Evolutionary conservation across 2,888 invertebrate genomes (phyloP), one percentile per base, ranked within the genome.

Genomic region (Amphipyra berbera): DNA sequence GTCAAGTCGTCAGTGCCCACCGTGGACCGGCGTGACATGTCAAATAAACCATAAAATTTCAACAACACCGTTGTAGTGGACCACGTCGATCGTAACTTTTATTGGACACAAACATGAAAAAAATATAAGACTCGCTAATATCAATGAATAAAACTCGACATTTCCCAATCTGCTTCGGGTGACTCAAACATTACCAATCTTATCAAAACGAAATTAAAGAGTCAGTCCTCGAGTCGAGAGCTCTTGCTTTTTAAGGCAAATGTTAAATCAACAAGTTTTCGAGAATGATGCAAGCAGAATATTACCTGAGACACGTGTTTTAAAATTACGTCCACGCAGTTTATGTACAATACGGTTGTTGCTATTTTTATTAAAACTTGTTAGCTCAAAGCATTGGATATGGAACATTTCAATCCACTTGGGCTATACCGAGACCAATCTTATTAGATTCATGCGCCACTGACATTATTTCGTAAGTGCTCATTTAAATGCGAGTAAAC

Each of bases 251-350:
- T 89, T 89, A 90, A 73, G 88, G 90, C 84, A 89, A 91, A 92
- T 91, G 89, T 91, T 91, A 91, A 90, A 83, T 80, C 85, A 89
- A 91, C 91, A 88, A 87, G 89, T 90, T 90, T 87, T 86, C 82
- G 77, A 83, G 75, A 83, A 83, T 90, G 86, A 87, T 85, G 90
- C 85, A 90, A 90, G 81, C 76, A 72, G 66, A 82, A 81, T 82
- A 82, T 82, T 81, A 76, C 77, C 46, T 48, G 76, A 73, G 73
- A 66, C 76, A 76, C 79, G 75, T 66, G 57, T 74, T 64, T 84
- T 85, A 74, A 81, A 77, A 78, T 79, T 77, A 72, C 70, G 50
- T 78, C 70, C 80, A 84, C 72, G 78, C 81, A 83, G 81, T 84
- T 79, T 79, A 60, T 68, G 60, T 74, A 79, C 74, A 82, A 78